Percentiles rank a stretch among this genome's conserved stretches.
Conservation (phyloP, 2,797 vertebrate genomes). For the Sebastes iracundus region DNA sequence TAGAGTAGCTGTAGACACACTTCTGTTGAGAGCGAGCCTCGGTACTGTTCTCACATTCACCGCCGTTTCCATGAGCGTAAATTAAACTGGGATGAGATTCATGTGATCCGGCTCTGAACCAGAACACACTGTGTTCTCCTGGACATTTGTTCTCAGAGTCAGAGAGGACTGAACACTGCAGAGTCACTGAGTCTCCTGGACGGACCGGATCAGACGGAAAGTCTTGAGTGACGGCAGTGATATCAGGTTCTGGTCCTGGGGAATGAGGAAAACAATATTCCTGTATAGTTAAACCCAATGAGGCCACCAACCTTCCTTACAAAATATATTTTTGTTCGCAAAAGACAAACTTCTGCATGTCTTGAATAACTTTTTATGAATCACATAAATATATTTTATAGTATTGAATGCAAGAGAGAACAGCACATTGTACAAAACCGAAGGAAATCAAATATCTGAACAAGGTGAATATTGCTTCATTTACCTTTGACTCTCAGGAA, state of each 20-base stretch:
- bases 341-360: neutral
- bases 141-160: too few relatives aligned
- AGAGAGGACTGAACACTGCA: too few relatives aligned
- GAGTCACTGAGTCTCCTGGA: neutral
- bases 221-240: neutral
- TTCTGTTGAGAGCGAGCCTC: neutral
- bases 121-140: constrained; percentile 23
- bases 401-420: neutral
- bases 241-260: constrained; percentile 4
- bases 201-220: neutral
- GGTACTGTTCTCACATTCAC: constrained; percentile 11
- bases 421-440: neutral
- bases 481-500: constrained; percentile 53
- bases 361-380: neutral
- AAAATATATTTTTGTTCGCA: neutral
- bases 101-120: constrained; percentile 27
- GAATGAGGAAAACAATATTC: neutral
- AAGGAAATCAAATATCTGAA: rapidly evolving
- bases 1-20: constrained; percentile 40
- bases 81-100: constrained; percentile 3
- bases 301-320: neutral
- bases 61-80: neutral
- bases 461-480: neutral
- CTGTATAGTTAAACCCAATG: neutral
- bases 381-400: neutral